Conservation (phyloP, 2,888 invertebrate species). For the Cosmia pyralina region DNA sequence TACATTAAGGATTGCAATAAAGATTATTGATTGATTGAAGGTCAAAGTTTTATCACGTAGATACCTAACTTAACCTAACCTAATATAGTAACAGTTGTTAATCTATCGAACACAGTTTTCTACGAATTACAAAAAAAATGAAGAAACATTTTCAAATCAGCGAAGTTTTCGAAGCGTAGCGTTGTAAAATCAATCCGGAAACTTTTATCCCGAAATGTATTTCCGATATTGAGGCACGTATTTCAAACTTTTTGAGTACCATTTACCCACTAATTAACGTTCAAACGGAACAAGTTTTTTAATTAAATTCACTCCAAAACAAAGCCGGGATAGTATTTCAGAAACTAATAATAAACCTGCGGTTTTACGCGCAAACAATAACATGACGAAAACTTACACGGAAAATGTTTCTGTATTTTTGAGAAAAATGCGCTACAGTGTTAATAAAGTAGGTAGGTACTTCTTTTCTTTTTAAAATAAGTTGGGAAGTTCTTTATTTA, state of each 20-base stretch:
- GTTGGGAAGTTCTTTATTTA: background rate
- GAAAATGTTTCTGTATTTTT: slow-evolving; percentile 15
- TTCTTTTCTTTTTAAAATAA: background rate
- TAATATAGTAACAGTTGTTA: too few relatives aligned
- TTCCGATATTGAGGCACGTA: slow-evolving; percentile 6
- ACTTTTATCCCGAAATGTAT: slow-evolving; percentile 4
- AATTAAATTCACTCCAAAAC: slow-evolving; percentile 27
- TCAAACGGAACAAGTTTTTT: slow-evolving; percentile 24
- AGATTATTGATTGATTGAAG: too few relatives aligned
- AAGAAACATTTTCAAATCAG: background rate
- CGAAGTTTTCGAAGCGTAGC: background rate
- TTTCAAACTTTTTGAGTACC: slow-evolving; percentile 23
- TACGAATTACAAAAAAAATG: background rate
- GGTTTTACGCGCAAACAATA: slow-evolving; percentile 15
- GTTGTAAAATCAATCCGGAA: slow-evolving; percentile 9
- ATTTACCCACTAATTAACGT: slow-evolving; percentile 21
- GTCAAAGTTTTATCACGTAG: too few relatives aligned
- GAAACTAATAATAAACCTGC: slow-evolving; percentile 20
- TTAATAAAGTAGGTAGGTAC: background rate
- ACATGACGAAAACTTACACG: background rate
- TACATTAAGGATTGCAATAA: too few relatives aligned
- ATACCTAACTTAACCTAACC: too few relatives aligned
- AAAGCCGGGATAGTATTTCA: slow-evolving; percentile 9
- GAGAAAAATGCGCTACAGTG: too few relatives aligned
- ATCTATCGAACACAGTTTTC: background rate